Conservation (phyloP, 2,113 vertebrate genomes). For the Corythaixoides concolor region DNA sequence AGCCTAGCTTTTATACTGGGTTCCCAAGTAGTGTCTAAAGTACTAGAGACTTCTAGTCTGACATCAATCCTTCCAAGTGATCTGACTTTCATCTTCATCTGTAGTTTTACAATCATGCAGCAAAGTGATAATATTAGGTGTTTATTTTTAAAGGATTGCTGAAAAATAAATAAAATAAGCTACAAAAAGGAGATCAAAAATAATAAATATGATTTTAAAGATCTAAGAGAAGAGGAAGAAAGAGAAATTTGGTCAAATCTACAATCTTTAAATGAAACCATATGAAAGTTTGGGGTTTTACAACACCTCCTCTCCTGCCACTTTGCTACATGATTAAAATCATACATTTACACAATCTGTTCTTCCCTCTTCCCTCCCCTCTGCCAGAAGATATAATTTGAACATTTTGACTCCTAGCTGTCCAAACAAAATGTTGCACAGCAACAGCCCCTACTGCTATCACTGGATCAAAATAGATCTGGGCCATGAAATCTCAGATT, state of each 20-base stretch:
- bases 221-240: neutral
- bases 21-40: neutral
- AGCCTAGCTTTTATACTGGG: neutral
- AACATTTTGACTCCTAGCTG: constrained; percentile 2
- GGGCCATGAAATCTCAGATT: neutral
- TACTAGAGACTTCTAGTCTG: neutral
- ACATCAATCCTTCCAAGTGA: neutral
- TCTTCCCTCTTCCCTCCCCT: neutral
- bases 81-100: neutral
- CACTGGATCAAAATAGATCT: neutral
- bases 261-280: neutral
- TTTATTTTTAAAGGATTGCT: neutral
- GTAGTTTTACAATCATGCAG: neutral
- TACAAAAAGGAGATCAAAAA: neutral
- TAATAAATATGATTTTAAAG: neutral
- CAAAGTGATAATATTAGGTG: neutral
- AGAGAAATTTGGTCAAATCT: neutral
- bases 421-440: constrained; percentile 36
- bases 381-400: neutral
- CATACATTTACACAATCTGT: neutral
- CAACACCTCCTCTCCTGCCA: neutral
- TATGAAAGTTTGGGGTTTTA: neutral
- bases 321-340: neutral
- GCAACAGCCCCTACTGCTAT: neutral
- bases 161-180: neutral